Conservation (phyloP, 1,140 invertebrate species). For the Akabosia matsudoensis region DNA sequence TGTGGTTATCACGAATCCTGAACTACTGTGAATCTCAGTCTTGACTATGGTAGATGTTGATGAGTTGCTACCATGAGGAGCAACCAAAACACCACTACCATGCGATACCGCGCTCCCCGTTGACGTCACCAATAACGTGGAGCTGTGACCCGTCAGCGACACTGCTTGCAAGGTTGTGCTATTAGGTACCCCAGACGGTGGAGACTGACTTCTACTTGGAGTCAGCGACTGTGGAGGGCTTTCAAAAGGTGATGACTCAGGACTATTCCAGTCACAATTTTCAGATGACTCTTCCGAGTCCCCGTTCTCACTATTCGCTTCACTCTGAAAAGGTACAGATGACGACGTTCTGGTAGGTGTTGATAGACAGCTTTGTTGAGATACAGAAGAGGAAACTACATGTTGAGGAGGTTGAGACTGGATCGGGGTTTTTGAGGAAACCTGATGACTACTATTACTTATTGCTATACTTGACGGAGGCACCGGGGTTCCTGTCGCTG, state of each 20-base stretch:
- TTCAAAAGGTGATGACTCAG: constrained; percentile 36
- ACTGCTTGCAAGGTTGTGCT: constrained; percentile 4
- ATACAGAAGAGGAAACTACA: constrained; percentile 13
- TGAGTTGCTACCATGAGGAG: not conserved
- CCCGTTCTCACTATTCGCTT: constrained; percentile 36
- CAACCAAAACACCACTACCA: not conserved
- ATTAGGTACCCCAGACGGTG: constrained; percentile 6
- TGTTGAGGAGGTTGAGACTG: not conserved
- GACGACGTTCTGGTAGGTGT: constrained; percentile 27
- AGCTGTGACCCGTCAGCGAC: not conserved
- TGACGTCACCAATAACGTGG: constrained; percentile 11
- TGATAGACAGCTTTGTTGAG: constrained; percentile 27
- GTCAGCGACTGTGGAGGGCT: constrained; percentile 40
- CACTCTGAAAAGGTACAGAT: constrained; percentile 31
- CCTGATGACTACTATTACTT: not conserved
- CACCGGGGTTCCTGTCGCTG: not conserved
- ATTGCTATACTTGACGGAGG: not conserved
- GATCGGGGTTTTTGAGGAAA: not conserved
- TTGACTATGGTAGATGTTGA: not conserved
- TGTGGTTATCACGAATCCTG: constrained; percentile 6
- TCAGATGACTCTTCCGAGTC: constrained; percentile 33
- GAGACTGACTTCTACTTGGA: constrained; percentile 37
- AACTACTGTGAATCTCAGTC: constrained; percentile 22
- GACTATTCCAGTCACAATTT: constrained; percentile 33
- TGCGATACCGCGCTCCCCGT: not conserved